Conservation (phyloP, 2,113 vertebrate genomes). For the Pseudopodoces humilis region DNA sequence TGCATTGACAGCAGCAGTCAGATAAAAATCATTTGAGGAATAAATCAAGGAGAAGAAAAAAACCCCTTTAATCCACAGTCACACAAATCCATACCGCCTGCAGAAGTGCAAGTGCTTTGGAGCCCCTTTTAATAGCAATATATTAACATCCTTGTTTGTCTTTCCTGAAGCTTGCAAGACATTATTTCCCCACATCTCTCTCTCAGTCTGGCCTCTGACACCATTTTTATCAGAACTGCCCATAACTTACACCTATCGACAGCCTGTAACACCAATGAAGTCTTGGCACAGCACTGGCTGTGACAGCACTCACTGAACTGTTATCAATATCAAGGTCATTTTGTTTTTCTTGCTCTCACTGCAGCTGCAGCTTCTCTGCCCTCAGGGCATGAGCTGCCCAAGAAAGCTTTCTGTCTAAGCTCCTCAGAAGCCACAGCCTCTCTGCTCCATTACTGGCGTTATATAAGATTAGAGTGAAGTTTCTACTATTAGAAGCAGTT, state of each 20-base stretch:
- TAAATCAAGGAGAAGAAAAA: constrained; percentile 35
- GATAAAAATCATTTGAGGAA: constrained; percentile 34
- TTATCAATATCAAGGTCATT: constrained; percentile 49
- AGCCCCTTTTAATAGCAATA: neutral
- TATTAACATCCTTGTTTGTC: constrained; percentile 36
- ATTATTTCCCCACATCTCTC: accelerated
- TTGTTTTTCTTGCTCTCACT: neutral
- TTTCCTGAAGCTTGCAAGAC: neutral
- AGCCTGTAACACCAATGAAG: neutral
- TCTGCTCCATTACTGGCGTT: neutral
- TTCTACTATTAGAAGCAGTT: constrained; percentile 38
- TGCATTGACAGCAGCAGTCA: constrained; percentile 56
- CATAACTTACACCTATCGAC: neutral
- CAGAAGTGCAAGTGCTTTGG: neutral
- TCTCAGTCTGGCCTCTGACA: neutral
- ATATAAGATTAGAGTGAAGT: neutral
- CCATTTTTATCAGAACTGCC: neutral
- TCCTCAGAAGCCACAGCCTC: neutral
- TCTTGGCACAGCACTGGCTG: neutral
- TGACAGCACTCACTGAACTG: constrained; percentile 8
- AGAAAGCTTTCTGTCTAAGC: neutral
- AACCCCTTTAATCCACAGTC: neutral
- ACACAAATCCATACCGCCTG: constrained; percentile 35
- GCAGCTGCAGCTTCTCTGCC: constrained; percentile 12
- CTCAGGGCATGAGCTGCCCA: neutral